Conservation (phyloP, 2,113 vertebrate species). For the Trogon surrucura region DNA sequence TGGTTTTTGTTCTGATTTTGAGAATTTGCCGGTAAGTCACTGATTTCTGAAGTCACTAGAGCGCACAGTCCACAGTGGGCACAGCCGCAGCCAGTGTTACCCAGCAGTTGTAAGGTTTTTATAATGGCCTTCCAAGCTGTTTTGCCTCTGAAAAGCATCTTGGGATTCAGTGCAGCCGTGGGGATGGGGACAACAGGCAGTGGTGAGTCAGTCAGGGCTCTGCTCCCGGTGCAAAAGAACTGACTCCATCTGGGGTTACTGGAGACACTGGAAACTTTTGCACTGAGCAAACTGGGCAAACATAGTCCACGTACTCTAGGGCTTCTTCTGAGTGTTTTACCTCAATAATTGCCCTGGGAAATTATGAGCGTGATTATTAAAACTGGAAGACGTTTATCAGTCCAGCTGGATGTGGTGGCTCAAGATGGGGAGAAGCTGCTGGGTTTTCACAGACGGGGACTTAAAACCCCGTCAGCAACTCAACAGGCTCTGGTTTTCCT, state of each 20-base stretch:
- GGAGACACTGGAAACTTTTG: neutral
- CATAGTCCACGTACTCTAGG: rapidly evolving
- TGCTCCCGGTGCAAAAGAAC: neutral
- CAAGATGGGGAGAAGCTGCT: neutral
- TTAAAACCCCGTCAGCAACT: neutral
- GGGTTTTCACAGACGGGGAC: neutral
- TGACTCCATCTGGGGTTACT: neutral
- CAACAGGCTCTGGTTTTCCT: neutral
- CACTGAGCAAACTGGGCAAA: neutral
- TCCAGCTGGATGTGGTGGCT: neutral
- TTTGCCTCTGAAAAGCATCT: neutral
- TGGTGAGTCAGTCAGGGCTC: neutral
- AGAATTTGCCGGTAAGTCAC: neutral
- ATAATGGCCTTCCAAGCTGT: neutral
- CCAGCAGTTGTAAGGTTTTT: neutral
- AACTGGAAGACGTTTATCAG: neutral
- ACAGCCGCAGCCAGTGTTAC: neutral
- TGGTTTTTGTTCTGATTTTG: neutral
- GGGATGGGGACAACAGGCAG: rapidly evolving
- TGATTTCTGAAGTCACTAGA: neutral
- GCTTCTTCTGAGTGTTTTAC: neutral
- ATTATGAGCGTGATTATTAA: neutral
- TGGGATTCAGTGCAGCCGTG: rapidly evolving
- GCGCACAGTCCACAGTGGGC: neutral
- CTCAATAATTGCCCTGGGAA: neutral